phyloP scores from a whole-genome alignment of 2,113 vertebrate species.

The Glareola pratincola region DNA sequence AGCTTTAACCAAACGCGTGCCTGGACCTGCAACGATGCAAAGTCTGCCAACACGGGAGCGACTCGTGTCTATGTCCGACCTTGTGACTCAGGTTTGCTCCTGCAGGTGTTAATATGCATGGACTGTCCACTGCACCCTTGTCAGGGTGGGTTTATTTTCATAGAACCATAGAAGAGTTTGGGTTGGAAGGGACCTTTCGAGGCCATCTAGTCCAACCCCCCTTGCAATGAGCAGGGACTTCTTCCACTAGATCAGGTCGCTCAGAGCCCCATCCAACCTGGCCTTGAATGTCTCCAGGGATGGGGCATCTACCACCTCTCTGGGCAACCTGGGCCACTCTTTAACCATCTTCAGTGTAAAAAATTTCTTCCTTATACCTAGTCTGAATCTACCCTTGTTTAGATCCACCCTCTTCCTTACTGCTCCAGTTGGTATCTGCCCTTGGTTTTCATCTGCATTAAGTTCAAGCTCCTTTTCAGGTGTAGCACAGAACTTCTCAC shows the following conservation, averaged over 20 bases:
- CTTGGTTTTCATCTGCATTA: fast-evolving
- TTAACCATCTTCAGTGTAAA: background rate
- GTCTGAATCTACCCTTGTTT: background rate
- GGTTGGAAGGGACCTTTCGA: background rate
- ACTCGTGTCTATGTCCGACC: fast-evolving
- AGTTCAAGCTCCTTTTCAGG: background rate
- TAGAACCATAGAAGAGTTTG: background rate
- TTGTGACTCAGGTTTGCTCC: background rate
- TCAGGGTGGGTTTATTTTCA: background rate
- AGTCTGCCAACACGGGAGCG: background rate
- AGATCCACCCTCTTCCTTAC: background rate
- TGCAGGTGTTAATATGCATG: background rate
- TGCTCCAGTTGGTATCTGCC: background rate
- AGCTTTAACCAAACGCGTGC: background rate
- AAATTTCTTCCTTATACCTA: background rate
- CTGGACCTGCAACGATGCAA: background rate
- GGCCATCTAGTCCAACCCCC: background rate
- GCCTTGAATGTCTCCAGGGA: background rate
- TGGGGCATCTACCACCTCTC: background rate
- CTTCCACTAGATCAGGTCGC: background rate
- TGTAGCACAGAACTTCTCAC: background rate
- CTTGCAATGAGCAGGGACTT: background rate
- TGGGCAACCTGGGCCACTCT: background rate
- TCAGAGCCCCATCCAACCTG: background rate
- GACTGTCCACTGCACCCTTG: background rate